Base-by-base conservation (phyloP, 2,797 vertebrate species). In the Galaxias olidus region DNA sequence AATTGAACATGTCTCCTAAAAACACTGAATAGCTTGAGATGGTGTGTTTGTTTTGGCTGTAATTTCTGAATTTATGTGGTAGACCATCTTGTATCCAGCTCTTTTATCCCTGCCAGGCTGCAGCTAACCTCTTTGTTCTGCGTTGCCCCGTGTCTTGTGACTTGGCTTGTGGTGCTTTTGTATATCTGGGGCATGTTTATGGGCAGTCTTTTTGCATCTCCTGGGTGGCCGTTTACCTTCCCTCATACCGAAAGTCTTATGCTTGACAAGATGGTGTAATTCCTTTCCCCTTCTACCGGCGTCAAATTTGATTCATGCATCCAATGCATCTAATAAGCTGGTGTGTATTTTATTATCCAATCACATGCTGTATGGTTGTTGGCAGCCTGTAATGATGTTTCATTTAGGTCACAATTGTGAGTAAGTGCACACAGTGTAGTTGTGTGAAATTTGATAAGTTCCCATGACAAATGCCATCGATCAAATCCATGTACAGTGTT, bases 131-230 rank as follows among this genome's bases (percentile, higher is more conserved):
- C 72, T 80, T 76, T 84, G 80, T 83, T 80, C 86, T 76, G 42
- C 7, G 66, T 85, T 72, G 76, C 78, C 82, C 61, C 66, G 8
- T 72, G 70, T 77, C 83, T 81, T 85, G 84, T 85, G 84, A 88
- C 78, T 83, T 81, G 71, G 81, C 86, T 84, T 68, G 68, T 17
- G 61, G 72, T 74, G 73, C 82, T 69, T 73, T 69, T 76, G 83
- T 78, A 80, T 84, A 87, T 87, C 85, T 79, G 79, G 82, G 78
- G 53, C 80, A 78, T 88, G 83, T 88, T 88, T 88, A 87, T 78
- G 72, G 79, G 78, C 62, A 0, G 66, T 43, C 70, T 78, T 73
- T 76, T 62, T 72, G 65, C 65, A 85, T 49, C 48, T 71, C 71
- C 63, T 78, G 85, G 79, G 83, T 77, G 66, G 67, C 61, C 65